A percentile compares a stretch with the other conserved stretches of the same genome.
phyloP scores from a whole-genome alignment of 2,113 vertebrate species.

The Pseudorasbora parva region DNA sequence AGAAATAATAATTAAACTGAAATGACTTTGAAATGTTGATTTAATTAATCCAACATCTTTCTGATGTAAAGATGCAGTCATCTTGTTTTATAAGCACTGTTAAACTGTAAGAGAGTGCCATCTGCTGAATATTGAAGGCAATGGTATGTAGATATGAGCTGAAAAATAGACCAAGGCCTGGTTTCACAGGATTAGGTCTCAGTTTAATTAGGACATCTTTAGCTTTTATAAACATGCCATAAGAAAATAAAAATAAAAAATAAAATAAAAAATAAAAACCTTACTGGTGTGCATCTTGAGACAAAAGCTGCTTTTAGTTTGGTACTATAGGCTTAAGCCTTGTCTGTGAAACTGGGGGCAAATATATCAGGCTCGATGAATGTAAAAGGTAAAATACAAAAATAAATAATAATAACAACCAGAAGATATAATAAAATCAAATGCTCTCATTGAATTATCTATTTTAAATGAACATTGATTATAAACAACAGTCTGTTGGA shows the following conservation, averaged over 20 bases:
- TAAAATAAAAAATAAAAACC: too few species aligned
- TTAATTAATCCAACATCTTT: neutral
- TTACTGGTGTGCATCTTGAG: too few species aligned
- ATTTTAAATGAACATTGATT: neutral
- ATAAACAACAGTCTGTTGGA: neutral
- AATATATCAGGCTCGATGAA: neutral
- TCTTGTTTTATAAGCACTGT: neutral
- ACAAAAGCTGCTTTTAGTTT: too few species aligned
- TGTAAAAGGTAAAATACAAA: neutral
- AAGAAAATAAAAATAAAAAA: too few species aligned
- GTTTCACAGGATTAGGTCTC: too few species aligned
- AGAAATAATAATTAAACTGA: neutral
- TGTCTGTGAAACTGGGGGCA: neutral
- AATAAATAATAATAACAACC: neutral
- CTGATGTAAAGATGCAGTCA: neutral
- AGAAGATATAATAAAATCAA: neutral
- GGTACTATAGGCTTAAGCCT: too few species aligned
- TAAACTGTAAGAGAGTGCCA: neutral
- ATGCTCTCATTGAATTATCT: neutral
- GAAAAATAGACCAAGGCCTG: neutral
- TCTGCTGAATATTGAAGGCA: conserved; percentile 18
- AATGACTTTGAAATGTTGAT: neutral
- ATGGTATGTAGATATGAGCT: neutral
- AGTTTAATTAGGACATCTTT: too few species aligned
- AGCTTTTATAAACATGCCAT: too few species aligned